Evolutionary conservation across 2,888 invertebrate species (phyloP).

Genomic region (Lasioglossum marginatum): DNA sequence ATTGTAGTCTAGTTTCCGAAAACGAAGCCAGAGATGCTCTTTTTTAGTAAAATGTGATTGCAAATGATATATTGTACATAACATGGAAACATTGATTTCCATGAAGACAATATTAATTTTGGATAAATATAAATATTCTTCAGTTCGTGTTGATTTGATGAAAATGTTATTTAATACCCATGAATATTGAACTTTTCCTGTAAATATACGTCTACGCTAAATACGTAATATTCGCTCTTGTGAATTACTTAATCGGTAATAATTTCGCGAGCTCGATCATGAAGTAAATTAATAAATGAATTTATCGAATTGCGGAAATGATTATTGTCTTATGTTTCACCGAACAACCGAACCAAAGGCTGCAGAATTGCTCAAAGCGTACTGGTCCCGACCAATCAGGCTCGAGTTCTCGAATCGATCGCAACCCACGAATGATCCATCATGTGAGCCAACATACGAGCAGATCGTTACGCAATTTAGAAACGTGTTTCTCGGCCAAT

Average conservation of each 20-base stretch:
- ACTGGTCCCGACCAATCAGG: not conserved
- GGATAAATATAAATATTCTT: not conserved
- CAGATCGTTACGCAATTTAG: slow-evolving; percentile 38
- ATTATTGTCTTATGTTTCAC: not conserved
- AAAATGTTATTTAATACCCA: not conserved
- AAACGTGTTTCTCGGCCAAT: slow-evolving; percentile 41
- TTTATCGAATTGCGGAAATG: not conserved
- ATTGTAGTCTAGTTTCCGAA: not conserved
- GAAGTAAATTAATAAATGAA: not conserved
- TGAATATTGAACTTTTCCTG: not conserved
- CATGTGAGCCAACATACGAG: not conserved
- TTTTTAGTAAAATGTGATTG: no score
- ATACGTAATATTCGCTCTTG: not conserved
- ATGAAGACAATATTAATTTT: not conserved
- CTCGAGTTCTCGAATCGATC: slow-evolving; percentile 11
- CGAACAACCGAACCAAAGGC: not conserved
- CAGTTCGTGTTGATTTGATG: not conserved
- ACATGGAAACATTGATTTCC: no score
- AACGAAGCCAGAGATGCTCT: not conserved
- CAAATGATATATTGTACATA: no score
- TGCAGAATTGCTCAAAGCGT: not conserved
- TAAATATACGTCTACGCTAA: not conserved
- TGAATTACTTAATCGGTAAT: not conserved
- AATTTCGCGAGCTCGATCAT: not conserved
- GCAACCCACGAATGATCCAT: slow-evolving; percentile 25